Percentiles rank a stretch among this genome's conserved stretches.
phyloP scores from a whole-genome alignment of 2,797 vertebrate genomes.

The Alosa sapidissima region DNA sequence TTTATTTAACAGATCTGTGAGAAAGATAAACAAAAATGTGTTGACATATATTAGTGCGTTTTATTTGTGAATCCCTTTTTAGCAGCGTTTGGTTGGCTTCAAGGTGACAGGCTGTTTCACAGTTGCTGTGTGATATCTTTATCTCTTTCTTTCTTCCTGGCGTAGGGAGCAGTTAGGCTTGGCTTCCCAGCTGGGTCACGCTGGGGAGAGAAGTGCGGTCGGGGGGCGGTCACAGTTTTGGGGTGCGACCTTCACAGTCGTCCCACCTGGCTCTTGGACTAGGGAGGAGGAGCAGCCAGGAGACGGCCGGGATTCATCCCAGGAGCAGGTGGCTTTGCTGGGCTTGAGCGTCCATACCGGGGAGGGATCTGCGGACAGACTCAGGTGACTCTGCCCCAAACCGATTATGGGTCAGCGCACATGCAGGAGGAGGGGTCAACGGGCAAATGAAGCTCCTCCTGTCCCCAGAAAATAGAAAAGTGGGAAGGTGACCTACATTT shows the following conservation, averaged over 20 bases:
- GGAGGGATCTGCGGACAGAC: conserved; percentile 23
- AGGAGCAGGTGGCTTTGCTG: conserved; percentile 48
- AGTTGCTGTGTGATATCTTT: conserved; percentile 11
- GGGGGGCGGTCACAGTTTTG: conserved; percentile 35
- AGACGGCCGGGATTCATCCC: conserved; percentile 37
- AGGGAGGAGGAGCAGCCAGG: conserved; percentile 26
- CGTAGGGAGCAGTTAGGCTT: conserved; percentile 48
- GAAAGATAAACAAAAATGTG: not conserved
- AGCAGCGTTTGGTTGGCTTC: conserved; percentile 1
- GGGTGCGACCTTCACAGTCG: conserved; percentile 39
- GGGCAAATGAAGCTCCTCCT: conserved; percentile 32
- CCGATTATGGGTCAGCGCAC: conserved; percentile 35
- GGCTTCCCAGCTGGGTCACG: conserved; percentile 56
- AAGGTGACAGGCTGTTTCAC: not conserved
- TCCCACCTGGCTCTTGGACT: conserved; percentile 32
- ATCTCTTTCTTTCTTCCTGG: conserved; percentile 11
- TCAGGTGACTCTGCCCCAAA: conserved; percentile 42
- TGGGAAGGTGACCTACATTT: conserved; percentile 43
- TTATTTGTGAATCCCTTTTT: not conserved
- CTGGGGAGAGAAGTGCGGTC: conserved; percentile 18
- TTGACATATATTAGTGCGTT: not conserved
- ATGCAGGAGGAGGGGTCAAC: conserved; percentile 43
- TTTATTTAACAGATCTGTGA: not conserved
- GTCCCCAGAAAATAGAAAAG: conserved; percentile 33
- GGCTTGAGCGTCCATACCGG: conserved; percentile 35